Evolutionary conservation across 2,797 vertebrate species (phyloP), one percentile per base, ranked within the genome.

Genomic region (Dendrocincla fuliginosa): DNA sequence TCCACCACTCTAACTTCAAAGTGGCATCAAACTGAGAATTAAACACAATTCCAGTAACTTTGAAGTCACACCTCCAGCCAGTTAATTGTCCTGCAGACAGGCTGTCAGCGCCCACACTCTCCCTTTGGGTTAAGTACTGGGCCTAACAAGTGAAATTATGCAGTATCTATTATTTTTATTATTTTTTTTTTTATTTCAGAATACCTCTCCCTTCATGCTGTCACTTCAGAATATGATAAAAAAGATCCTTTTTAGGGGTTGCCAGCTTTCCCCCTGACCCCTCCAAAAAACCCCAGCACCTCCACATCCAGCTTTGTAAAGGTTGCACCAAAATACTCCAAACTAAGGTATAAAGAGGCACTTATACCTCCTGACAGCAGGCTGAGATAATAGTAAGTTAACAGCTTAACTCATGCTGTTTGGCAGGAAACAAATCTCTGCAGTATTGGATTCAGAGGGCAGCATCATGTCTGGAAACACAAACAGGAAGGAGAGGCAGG

Each of bases 1-100:
- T 86, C 77, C 84, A 78, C 17, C 68, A 27, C 42, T 89, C n/a
- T 42, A 76, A 87, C 55, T 84, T 79, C 59, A 92, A 92, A 92
- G 50, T 22, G 42, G 18, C 8, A 3, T 53, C 27, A 89, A 78
- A 59, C 4, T 0, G 4, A 81, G 50, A 79, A 92, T 60, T 64
- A 71, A 59, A 39, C 39, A 61, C 65, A 50, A 27, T 82, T 75
- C n/a, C 69, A 77, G 27, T 47, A 41, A 46, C 64, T 87, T 65
- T 57, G 27, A 92, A 91, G 78, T 76, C 42, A 57, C 17, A 65
- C 32, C 27, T 87, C 81, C 67, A 50, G 56, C 10, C 44, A 37
- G n/a, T 59, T 71, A 89, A 50, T 27, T 68, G 22, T 49, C 42
- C 30, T 69, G 32, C 11, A 76, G 39, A 25, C 22, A 60, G 50